phyloP scores from a whole-genome alignment of 2,797 vertebrate species.

The Carcharodon carcharias region DNA sequence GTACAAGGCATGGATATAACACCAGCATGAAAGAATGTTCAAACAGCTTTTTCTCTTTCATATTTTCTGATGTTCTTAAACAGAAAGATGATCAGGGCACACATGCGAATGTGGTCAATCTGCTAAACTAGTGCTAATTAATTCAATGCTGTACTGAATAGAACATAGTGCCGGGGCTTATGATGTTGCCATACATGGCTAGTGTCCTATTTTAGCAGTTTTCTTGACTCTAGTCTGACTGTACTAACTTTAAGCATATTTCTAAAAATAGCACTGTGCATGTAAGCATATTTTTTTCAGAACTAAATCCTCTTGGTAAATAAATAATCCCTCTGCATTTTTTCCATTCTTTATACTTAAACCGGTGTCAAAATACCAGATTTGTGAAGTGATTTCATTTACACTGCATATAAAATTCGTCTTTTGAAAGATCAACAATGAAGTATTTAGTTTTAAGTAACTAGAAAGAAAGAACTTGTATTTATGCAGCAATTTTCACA shows the following conservation, averaged over 20 bases:
- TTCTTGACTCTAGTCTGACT: not conserved
- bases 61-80: not conserved
- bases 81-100: not conserved
- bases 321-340: not conserved
- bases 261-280: not conserved
- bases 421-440: not conserved
- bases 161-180: not conserved
- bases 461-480: not conserved
- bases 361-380: not conserved
- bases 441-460: not conserved
- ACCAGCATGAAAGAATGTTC: not conserved
- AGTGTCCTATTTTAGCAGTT: not conserved
- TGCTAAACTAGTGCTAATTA: not conserved
- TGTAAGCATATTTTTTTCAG: not conserved
- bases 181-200: not conserved
- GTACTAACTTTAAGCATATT: not conserved
- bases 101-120: not conserved
- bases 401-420: not conserved
- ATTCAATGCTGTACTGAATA: not conserved
- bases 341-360: not conserved
- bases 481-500: not conserved
- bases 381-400: conserved; percentile 4
- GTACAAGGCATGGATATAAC: not conserved
- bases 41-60: not conserved
- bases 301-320: not conserved